These are phyloP conservation scores for Plemyria rubiginata DNA, from an alignment of 2,888 invertebrate species.

Conservation along the genomic window DNA sequence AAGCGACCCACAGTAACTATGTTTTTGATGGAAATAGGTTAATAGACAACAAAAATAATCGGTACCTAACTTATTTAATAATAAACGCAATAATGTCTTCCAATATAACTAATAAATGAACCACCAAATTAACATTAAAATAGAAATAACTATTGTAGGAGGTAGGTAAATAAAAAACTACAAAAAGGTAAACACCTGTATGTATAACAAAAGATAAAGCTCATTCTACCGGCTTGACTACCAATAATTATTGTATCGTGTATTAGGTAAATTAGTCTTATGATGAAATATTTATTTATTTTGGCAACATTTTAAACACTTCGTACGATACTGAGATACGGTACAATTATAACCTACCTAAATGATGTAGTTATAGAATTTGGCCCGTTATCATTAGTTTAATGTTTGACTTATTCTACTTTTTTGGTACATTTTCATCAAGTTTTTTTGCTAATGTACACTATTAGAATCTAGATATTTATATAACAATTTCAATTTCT, in stretches of 20 bases:
- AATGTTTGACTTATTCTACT: constrained; percentile 10
- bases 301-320: background rate
- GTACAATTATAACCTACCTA: constrained; percentile 1
- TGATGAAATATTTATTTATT: background rate
- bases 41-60: no score
- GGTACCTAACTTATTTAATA: no score
- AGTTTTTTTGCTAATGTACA: constrained; percentile 26
- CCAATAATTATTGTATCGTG: background rate
- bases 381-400: constrained; percentile 19
- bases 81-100: no score
- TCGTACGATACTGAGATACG: background rate
- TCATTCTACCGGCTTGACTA: background rate
- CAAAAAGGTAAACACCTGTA: background rate
- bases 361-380: constrained; percentile 18
- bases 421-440: constrained; percentile 29
- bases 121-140: background rate
- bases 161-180: background rate
- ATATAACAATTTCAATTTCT: constrained; percentile 31
- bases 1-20: no score
- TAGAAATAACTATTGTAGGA: background rate
- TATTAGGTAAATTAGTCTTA: background rate
- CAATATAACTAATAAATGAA: no score
- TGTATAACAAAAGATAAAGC: background rate
- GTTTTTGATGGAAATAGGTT: no score
- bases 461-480: constrained; percentile 3